Conservation (phyloP, 2,113 vertebrate genomes). For the Tamias sibiricus region DNA sequence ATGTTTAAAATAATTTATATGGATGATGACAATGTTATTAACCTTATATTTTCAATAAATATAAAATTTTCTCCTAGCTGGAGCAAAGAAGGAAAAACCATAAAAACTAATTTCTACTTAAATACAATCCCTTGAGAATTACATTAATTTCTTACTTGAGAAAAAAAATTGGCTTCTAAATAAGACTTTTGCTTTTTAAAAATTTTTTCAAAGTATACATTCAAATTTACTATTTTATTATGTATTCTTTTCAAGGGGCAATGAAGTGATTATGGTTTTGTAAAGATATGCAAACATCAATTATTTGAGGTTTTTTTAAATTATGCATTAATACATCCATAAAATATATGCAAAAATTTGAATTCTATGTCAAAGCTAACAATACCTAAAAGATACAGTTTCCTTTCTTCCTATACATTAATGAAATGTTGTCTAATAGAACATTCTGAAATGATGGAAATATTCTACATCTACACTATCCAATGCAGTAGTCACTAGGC, state of each 20-base stretch:
- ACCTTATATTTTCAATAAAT: not conserved
- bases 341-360: not conserved
- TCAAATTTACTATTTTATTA: not conserved
- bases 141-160: not conserved
- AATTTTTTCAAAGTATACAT: not conserved
- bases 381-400: not conserved
- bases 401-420: not conserved
- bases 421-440: not conserved
- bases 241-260: not conserved
- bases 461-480: not conserved
- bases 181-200: not conserved
- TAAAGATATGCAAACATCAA: not conserved
- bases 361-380: not conserved
- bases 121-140: not conserved
- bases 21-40: not conserved
- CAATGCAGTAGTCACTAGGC: not conserved
- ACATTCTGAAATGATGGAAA: not conserved
- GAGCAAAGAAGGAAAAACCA: not conserved
- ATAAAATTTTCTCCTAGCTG: not conserved
- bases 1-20: not conserved
- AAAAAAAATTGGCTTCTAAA: not conserved
- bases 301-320: not conserved
- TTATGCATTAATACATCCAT: not conserved
- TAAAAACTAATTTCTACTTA: not conserved
- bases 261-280: not conserved